These are phyloP conservation scores for Cynodonichthys magdalenae DNA, from an alignment of 2,797 vertebrate species.

Conservation along the genomic window DNA sequence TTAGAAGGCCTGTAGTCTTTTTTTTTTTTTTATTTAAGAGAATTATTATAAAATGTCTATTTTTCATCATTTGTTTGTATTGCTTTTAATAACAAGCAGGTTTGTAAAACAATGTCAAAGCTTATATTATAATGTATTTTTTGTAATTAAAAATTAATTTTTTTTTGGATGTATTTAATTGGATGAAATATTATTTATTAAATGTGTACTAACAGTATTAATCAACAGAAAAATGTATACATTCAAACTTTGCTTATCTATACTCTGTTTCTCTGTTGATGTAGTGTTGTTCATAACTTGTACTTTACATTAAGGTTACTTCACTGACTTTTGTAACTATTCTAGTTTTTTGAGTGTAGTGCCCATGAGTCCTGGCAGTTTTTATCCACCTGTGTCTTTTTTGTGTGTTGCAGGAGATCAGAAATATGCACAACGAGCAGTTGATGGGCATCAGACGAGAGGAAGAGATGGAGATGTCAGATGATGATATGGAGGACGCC, in stretches of 20 bases:
- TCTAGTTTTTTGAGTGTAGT: constrained; percentile 13
- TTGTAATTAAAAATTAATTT: too few species aligned
- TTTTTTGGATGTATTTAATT: too few species aligned
- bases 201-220: constrained; percentile 5
- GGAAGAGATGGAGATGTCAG: constrained; percentile 99
- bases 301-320: constrained; percentile 11
- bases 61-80: background rate
- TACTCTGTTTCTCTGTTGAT: constrained; percentile 21
- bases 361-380: constrained; percentile 5
- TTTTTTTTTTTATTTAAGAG: background rate
- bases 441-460: constrained; percentile 96
- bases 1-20: too few species aligned
- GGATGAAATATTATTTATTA: background rate
- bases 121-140: too few species aligned
- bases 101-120: background rate
- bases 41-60: background rate
- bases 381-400: constrained; percentile 17
- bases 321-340: constrained; percentile 4
- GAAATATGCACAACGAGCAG: constrained; percentile 96
- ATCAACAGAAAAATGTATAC: constrained; percentile 25
- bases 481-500: constrained; percentile 91
- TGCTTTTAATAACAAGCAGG: background rate
- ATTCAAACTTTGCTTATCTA: constrained; percentile 39
- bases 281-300: constrained; percentile 20
- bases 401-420: constrained; percentile 88